Base-by-base conservation (phyloP, 2,797 vertebrate genomes). In the Phoxinus dragarum region DNA sequence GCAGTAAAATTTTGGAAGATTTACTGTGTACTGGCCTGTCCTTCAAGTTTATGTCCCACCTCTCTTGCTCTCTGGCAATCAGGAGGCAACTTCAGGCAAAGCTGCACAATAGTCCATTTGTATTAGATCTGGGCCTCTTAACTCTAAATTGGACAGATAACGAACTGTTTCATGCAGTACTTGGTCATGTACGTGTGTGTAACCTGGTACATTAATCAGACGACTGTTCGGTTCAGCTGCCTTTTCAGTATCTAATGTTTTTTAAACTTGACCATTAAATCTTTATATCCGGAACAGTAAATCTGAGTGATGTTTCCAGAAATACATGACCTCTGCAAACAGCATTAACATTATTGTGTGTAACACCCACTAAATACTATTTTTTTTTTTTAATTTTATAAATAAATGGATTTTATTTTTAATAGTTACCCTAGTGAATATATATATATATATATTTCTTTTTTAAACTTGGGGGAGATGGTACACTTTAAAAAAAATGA, bases 81-180 rank as follows among this genome's bases (percentile, higher is more conserved):
- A 69, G 78, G 72, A 67, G 83, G 66, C 61, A 72, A 78, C 81
- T 82, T 86, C 34, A 40, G 61, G 80, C 81, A 73, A 79, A 47
- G 52, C 84, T 84, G 86, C 79, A 90, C 87, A 89, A 86, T 88
- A 79, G 74, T 75, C 85, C 59, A 74, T 87, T 87, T 88, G 47
- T 87, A 71, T 73, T 27, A 72, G 52, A 76, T 80, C 86, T 85
- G 82, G 82, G 64, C 49, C 56, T 86, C 71, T 80, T 84, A 86
- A 81, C 86, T 76, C 36, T 61, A 88, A 84, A 54, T 80, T 16
- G 52, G 38, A 83, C 87, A 81, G 73, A 88, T 86, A 84, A 74
- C n/a, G 42, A 69, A 36, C 68, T 27, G 67, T 76, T 88, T 86
- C 78, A 84, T 68, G 40, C 67, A 40, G 44, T 49, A 78, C 64